Evolutionary conservation across 64 coral and sea anemone genomes (phyloP), one percentile per base, ranked within the genome.

Genomic region (Stylophora pistillata): DNA sequence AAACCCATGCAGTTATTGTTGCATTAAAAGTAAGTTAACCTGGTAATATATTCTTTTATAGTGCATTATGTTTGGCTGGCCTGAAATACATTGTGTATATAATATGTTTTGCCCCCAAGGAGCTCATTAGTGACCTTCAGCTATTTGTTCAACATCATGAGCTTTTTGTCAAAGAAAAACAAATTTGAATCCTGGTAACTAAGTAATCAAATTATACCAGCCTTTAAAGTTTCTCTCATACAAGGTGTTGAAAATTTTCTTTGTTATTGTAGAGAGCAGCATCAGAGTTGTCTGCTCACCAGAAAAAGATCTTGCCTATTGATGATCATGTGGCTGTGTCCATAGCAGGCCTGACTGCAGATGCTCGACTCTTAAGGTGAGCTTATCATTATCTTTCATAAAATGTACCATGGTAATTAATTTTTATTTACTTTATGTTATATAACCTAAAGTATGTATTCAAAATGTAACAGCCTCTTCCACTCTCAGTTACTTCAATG

Each of bases 211-310:
- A 47, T 47, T 47, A 47, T 7, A 47, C 37, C 37, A 47, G 37
- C 37, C 37, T 47, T 47, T 47, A 47, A 47, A 47, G 37, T 47
- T 47, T 47, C 37, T 47, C 3, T 47, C 3, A 47, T 47, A 47
- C 37, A 47, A 47, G 7, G 37, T 47, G 37, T 47, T 47, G 3
- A 47, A 47, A 47, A 32, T 73, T 73, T 73, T 30, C 71, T 13
- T 20, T 72, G 55, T 25, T 54, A 66, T 57, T 91, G 1, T 70
- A 99, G 96, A 78, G 96, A 54, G 96, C 96, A 76, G 93, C 96
- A 13, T 99, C 96, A 85, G 96, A 99, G 73, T 90, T 99, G 15
- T 99, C 96, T 25, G 96, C 96, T 28, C 96, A 99, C 72, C 96
- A 99, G 55, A 99, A 99, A 73, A 99, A 99, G 72, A 93, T 99